Percentiles rank a stretch among this genome's conserved stretches.
These are phyloP conservation scores for Leptonema lineaticorne DNA, from an alignment of 1,140 invertebrate genomes.

Conservation along the genomic window DNA sequence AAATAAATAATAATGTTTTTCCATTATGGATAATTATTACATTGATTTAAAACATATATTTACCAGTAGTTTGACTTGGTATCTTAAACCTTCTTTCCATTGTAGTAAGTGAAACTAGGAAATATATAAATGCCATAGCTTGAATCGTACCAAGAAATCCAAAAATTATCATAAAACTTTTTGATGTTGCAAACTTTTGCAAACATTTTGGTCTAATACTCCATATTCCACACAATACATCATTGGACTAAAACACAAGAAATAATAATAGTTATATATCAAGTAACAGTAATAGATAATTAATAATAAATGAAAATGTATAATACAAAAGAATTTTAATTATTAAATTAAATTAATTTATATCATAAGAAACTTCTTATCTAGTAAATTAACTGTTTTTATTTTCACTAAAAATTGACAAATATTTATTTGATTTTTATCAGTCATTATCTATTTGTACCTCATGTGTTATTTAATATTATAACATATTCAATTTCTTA, in stretches of 20 bases:
- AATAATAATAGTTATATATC: not conserved
- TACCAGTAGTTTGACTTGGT: conserved; percentile 69
- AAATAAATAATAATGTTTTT: conserved; percentile 8
- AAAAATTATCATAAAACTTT: conserved; percentile 64
- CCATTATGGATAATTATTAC: not conserved
- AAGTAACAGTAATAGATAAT: no score
- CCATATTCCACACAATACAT: conserved; percentile 59
- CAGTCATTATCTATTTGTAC: no score
- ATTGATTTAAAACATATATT: conserved; percentile 32
- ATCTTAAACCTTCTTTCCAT: conserved; percentile 73
- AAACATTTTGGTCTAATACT: conserved; percentile 64
- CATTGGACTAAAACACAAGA: conserved; percentile 36
- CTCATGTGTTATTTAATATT: no score
- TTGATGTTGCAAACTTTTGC: conserved; percentile 62
- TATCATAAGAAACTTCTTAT: no score
- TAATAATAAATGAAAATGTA: no score
- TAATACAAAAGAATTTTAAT: no score
- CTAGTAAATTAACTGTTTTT: no score
- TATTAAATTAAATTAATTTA: no score
- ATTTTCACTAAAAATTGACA: no score
- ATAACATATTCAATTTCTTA: no score
- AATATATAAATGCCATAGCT: conserved; percentile 70
- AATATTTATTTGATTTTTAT: no score
- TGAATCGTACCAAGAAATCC: conserved; percentile 68
- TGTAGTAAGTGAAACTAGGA: conserved; percentile 67